Evolutionary conservation across 2,888 invertebrate species (phyloP), one percentile per base, ranked within the genome.

Genomic region (Platycnemis pennipes): DNA sequence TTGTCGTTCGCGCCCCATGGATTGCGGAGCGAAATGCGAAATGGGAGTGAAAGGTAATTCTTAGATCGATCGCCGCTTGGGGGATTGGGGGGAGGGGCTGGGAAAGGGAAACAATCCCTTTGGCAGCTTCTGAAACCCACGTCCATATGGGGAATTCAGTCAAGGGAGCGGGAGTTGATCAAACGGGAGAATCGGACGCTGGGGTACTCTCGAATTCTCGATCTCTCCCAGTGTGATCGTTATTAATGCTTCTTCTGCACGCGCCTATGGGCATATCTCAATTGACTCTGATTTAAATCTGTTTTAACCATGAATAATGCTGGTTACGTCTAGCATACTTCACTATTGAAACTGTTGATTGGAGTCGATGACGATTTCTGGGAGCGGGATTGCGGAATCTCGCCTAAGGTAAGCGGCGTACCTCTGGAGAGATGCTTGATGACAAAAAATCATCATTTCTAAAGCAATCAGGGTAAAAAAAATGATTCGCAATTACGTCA

Each of bases 101-200:
- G 26, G 37, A 31, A 37, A 19, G 69, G 31, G 56, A 37, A 37
- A 77, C 31, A 77, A 31, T 77, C 77, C 31, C 77, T 37, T 77
- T 77, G 77, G 77, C 77, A 37, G 26, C 77, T 77, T 77, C 77
- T 77, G 11, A 77, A 77, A 77, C 77, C 37, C 77, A 77, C 77
- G 37, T 77, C 77, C 63, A 63, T 77, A 37, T 16, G 77, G 2
- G 37, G 77, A 22, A 37, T 5, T 37, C 37, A 77, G 22, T 37
- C 37, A 77, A 11, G 77, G 11, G 63, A 63, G n/a, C 63, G 63
- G 63, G 63, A 63, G n/a, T 63, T 63, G 63, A 63, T 63, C 63
- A 63, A 63, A 8, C 11, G 11, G 49, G 63, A n/a, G 22, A 26
- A 26, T 63, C 63, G 63, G n/a, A n/a, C 26, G 3, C n/a, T n/a